Evolutionary conservation across 2,113 vertebrate species (phyloP), one percentile per base, ranked within the genome.

Genomic region (Excalfactoria chinensis): DNA sequence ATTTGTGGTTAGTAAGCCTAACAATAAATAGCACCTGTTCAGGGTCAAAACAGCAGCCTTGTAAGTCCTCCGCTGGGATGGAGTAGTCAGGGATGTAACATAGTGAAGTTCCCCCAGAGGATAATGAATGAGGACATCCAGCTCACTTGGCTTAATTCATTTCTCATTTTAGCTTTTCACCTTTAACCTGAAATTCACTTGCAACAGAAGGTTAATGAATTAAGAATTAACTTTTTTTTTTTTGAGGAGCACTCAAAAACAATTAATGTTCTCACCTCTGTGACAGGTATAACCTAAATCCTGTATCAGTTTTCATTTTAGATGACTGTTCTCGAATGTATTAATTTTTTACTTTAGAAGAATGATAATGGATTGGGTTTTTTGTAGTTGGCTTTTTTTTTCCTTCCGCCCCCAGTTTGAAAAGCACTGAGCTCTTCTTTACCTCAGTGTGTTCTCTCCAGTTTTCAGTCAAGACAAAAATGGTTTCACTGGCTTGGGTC

Each of bases 161-260:
- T 86, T 86, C 93, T 85, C 74, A 79, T 89, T 95, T 93, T 92
- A 95, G 89, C 85, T 96, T 75, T 82, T 94, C 93, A 71, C 88
- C 90, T 95, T 75, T 92, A 46, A 79, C 84, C 79, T 11, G 2
- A 85, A 49, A 93, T 40, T 41, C 63, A 28, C 70, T 59, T 79
- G 76, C 55, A 63, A 44, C 68, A 72, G 56, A 76, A 88, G 56
- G 78, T 2, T 90, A 93, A 71, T 80, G 86, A 90, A 75, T 71
- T 74, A 53, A 48, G 30, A 72, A 82, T 58, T 79, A 8, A 76
- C 28, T 85, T 93, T 32, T 93, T 32, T 93, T 93, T 69, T 53
- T 28, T 37, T 37, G n/a, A 76, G 49, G 59, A 84, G 15, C 55
- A 14, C 66, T 53, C 64, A 23, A 79, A 79, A 80, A 75, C 71